Evolutionary conservation across 2,113 vertebrate species (phyloP), one percentile per base, ranked within the genome.

Genomic region (Actinemys pallida): DNA sequence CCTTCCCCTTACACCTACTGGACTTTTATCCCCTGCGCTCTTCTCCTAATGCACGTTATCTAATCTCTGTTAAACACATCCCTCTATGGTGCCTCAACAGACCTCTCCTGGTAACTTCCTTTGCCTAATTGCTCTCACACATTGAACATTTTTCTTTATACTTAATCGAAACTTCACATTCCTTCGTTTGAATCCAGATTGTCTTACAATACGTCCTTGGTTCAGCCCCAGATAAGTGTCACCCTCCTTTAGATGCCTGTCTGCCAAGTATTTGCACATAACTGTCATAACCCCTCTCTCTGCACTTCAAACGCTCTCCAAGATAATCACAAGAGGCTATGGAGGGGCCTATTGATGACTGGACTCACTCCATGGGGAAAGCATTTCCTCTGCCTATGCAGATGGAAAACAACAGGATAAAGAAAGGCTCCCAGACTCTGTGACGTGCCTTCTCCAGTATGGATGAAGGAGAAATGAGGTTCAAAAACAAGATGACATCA

Each of bases 1-100:
- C 84, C 62, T 81, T 59, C 81, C 42, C 82, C 42, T 76, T 47
- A 25, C 35, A 45, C 35, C 53, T 10, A 53, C 69, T 75, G n/a
- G 0, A 16, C 50, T 79, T 56, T 42, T 52, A 45, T 45, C 0
- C 27, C 0, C 0, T 0, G 0, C 10, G 1, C 35, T 72, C 10
- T 4, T 0, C 10, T 47, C 62, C 72, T 82, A 12, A 1, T 20
- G 10, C 62, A 17, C 35, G 45, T 82, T 82, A n/a, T 79, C 82
- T 42, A 49, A 16, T 65, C 78, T 79, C 79, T 72, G 27, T 24
- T 22, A 31, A 50, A 35, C 53, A 52, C 14, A 24, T 52, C 24
- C 50, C 2, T 39, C 81, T 7, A 24, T 3, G 3, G 0, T 47
- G 86, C 52, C 50, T 82, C 78, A 0, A 0, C 19, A 50, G 22